phyloP scores from a whole-genome alignment of 2,888 invertebrate genomes.

The Heliconius sara region DNA sequence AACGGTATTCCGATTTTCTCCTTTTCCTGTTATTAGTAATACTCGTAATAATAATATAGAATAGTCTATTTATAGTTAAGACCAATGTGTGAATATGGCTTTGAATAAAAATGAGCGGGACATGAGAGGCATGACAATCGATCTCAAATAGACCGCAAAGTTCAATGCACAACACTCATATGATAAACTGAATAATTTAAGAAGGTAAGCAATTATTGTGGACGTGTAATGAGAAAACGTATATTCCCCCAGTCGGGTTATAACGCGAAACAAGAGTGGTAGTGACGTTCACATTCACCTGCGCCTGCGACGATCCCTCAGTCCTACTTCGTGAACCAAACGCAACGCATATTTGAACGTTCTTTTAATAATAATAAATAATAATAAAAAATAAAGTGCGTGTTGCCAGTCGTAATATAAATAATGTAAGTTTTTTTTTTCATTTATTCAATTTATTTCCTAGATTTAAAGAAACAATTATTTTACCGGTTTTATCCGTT shows the following conservation, averaged over 20 bases:
- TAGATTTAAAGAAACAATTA: not conserved
- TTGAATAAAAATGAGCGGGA: conserved; percentile 64
- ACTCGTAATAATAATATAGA: conserved; percentile 40
- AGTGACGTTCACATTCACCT: conserved; percentile 78
- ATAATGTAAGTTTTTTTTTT: conserved; percentile 46
- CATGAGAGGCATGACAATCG: conserved; percentile 65
- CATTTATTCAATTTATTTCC: conserved; percentile 6
- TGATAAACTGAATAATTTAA: conserved; percentile 64
- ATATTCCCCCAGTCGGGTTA: conserved; percentile 60
- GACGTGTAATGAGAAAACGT: conserved; percentile 56
- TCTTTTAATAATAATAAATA: conserved; percentile 53
- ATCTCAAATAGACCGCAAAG: conserved; percentile 74
- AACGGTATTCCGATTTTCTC: conserved; percentile 14
- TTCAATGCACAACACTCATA: conserved; percentile 71
- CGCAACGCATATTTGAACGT: conserved; percentile 60
- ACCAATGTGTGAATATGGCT: conserved; percentile 48
- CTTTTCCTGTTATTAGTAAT: conserved; percentile 27
- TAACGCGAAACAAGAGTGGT: conserved; percentile 76
- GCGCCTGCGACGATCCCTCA: conserved; percentile 72
- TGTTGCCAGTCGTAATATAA: conserved; percentile 60
- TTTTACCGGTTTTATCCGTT: not conserved
- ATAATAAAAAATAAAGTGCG: conserved; percentile 57
- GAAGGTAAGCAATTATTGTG: conserved; percentile 57
- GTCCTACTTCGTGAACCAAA: conserved; percentile 67
- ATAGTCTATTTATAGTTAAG: conserved; percentile 43